These are phyloP conservation scores for Gila robusta DNA, from an alignment of 2,797 vertebrate genomes.

Conservation along the genomic window DNA sequence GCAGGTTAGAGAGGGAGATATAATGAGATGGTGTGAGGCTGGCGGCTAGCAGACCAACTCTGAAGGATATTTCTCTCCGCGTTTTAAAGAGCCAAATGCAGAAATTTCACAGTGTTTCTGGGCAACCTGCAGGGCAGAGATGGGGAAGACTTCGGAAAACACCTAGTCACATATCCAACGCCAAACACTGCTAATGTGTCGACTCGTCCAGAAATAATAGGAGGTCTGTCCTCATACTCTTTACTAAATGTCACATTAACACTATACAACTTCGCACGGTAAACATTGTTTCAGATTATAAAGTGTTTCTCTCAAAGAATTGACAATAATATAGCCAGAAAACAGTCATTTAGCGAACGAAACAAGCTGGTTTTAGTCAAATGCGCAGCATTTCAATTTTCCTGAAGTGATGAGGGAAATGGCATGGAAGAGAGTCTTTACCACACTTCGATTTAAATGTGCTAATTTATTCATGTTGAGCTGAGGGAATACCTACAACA, in stretches of 20 bases:
- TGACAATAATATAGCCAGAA: not conserved
- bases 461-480: conserved; percentile 35
- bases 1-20: not conserved
- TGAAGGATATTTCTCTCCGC: conserved; percentile 28
- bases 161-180: conserved; percentile 11
- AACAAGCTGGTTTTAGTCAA: not conserved
- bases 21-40: not conserved
- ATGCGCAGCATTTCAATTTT: not conserved
- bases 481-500: conserved; percentile 9
- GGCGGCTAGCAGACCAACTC: not conserved
- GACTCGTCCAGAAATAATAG: not conserved
- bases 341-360: not conserved
- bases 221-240: not conserved
- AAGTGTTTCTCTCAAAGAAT: not conserved
- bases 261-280: not conserved
- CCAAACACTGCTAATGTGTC: not conserved
- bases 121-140: conserved; percentile 18
- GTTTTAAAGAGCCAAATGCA: conserved; percentile 24
- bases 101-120: conserved; percentile 26
- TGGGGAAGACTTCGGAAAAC: conserved; percentile 20
- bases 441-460: conserved; percentile 8
- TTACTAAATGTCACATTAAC: not conserved
- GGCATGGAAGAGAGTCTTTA: not conserved
- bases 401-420: not conserved
- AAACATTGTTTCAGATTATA: not conserved